These are phyloP conservation scores for Beaufortia kweichowensis DNA, from an alignment of 2,113 vertebrate genomes.

Conservation along the genomic window DNA sequence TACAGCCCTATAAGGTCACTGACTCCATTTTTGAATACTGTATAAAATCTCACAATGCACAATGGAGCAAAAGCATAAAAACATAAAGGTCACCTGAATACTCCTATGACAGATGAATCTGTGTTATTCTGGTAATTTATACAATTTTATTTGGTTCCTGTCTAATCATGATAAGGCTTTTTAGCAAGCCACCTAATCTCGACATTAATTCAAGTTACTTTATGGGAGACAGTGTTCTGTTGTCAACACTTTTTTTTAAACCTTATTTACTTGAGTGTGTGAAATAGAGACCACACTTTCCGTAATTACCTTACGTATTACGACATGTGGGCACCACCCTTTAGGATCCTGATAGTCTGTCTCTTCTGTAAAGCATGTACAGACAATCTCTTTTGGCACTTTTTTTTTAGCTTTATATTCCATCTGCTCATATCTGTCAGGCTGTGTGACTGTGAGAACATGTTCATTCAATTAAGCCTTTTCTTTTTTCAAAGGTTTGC, in stretches of 20 bases:
- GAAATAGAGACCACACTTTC: slow-evolving; percentile 24
- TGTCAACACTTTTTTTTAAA: neutral
- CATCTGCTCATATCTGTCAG: slow-evolving; percentile 11
- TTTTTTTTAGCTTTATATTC: slow-evolving; percentile 9
- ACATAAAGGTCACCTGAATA: slow-evolving; percentile 11
- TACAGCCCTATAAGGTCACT: slow-evolving; percentile 7
- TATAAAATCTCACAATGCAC: neutral
- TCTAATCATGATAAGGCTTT: slow-evolving; percentile 21
- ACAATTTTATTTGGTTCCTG: neutral
- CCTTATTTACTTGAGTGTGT: slow-evolving; percentile 33
- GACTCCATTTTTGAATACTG: neutral
- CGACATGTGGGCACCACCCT: neutral
- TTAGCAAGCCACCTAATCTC: neutral
- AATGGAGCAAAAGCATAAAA: neutral
- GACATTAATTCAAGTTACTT: slow-evolving; percentile 9
- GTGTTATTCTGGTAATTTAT: neutral
- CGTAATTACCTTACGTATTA: slow-evolving; percentile 25
- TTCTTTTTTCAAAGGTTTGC: slow-evolving; percentile 2
- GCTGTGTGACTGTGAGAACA: neutral
- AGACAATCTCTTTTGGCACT: neutral
- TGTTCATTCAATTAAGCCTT: neutral
- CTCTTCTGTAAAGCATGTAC: neutral
- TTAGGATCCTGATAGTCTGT: slow-evolving; percentile 10
- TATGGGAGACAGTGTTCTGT: neutral
- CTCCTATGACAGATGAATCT: neutral